These are phyloP conservation scores for Donacobius atricapilla DNA, from an alignment of 2,113 vertebrate species.

Conservation along the genomic window DNA sequence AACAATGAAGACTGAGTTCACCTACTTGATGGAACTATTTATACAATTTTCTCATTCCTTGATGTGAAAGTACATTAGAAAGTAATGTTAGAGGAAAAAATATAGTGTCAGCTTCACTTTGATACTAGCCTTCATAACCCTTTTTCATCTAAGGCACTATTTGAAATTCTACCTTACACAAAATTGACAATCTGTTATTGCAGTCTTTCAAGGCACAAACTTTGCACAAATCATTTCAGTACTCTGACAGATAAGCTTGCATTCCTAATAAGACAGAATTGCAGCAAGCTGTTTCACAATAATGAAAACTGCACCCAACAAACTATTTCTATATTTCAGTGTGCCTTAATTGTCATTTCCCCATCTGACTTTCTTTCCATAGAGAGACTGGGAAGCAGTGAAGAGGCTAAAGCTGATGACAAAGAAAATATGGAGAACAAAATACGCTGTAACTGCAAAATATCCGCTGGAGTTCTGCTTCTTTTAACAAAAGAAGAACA, in stretches of 20 bases:
- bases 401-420: background rate
- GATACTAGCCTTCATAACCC: background rate
- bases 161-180: background rate
- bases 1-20: background rate
- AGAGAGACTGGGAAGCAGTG: background rate
- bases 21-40: background rate
- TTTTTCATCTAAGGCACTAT: background rate
- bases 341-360: background rate
- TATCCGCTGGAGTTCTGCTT: background rate
- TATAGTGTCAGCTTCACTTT: background rate
- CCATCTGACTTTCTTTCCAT: background rate
- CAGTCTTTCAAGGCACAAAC: background rate
- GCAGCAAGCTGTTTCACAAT: background rate
- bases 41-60: background rate
- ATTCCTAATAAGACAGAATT: background rate
- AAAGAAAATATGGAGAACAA: background rate
- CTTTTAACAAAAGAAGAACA: background rate
- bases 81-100: background rate
- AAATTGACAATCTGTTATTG: background rate
- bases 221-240: background rate
- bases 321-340: background rate
- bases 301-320: background rate
- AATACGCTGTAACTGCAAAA: background rate
- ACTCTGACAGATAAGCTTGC: background rate
- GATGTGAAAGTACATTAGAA: background rate